These are phyloP conservation scores for Phasia obesa DNA, from an alignment of 2,888 invertebrate species.

Conservation along the genomic window DNA sequence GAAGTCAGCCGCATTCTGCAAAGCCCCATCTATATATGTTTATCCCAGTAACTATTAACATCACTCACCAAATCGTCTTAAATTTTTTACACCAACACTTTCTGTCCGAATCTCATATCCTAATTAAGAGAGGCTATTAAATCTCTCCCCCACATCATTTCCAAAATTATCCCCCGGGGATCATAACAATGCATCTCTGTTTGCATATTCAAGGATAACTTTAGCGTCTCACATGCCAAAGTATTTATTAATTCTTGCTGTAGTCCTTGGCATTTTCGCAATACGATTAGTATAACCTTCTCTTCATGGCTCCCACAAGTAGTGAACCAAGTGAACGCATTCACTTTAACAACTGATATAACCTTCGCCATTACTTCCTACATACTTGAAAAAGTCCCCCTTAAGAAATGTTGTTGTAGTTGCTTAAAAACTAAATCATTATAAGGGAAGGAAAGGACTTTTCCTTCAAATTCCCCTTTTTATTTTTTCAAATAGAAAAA, in stretches of 20 bases:
- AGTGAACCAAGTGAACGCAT: slow-evolving; percentile 7
- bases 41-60: too few species aligned
- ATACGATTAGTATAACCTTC: background rate
- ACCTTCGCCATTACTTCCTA: slow-evolving; percentile 22
- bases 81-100: too few species aligned
- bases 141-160: too few species aligned
- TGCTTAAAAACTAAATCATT: slow-evolving; percentile 28
- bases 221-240: background rate
- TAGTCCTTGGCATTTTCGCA: background rate
- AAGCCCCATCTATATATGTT: too few species aligned
- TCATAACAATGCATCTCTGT: too few species aligned
- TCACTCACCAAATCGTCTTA: too few species aligned
- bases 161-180: too few species aligned
- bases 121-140: too few species aligned
- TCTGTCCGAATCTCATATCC: too few species aligned
- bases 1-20: too few species aligned
- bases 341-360: slow-evolving; percentile 20
- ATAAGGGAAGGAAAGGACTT: slow-evolving; percentile 53
- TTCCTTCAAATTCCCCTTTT: slow-evolving; percentile 35
- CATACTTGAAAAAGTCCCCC: slow-evolving; percentile 39
- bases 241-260: background rate
- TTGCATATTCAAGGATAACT: too few species aligned
- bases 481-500: slow-evolving; percentile 9
- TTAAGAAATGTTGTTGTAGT: slow-evolving; percentile 26
- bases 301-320: background rate